phyloP scores from a whole-genome alignment of 2,888 invertebrate genomes.

The Venusia cambrica region DNA sequence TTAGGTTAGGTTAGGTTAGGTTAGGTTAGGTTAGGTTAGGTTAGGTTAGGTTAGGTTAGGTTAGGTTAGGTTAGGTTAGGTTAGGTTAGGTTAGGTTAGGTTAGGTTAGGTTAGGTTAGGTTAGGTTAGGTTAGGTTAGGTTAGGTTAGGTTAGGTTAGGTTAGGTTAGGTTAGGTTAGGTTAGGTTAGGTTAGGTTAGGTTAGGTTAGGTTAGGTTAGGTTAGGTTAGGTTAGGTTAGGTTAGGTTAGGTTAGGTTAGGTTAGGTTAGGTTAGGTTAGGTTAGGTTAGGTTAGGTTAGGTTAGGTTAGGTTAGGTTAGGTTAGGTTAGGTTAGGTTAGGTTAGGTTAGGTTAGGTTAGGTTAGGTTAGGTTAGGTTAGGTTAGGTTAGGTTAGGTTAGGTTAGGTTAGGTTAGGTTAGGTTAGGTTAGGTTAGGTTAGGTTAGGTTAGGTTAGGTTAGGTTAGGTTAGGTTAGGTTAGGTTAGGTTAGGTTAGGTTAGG shows the following conservation, averaged over 20 bases:
- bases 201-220: slow-evolving; percentile 21
- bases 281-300: slow-evolving; percentile 20
- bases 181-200: slow-evolving; percentile 27
- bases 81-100: slow-evolving; percentile 17
- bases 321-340: slow-evolving; percentile 24
- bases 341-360: slow-evolving; percentile 22
- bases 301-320: slow-evolving; percentile 20
- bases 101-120: slow-evolving; percentile 18
- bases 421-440: slow-evolving; percentile 34
- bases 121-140: slow-evolving; percentile 22
- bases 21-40: slow-evolving; percentile 16
- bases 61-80: slow-evolving; percentile 23
- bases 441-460: slow-evolving; percentile 30
- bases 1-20: slow-evolving; percentile 17
- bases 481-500: no score
- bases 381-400: slow-evolving; percentile 25
- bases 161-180: slow-evolving; percentile 25
- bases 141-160: slow-evolving; percentile 22
- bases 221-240: slow-evolving; percentile 22
- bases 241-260: no score
- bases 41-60: slow-evolving; percentile 24
- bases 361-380: slow-evolving; percentile 28
- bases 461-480: slow-evolving; percentile 17
- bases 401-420: slow-evolving; percentile 32
- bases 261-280: slow-evolving; percentile 21